Evolutionary conservation across 2,888 invertebrate genomes (phyloP), one percentile per base, ranked within the genome.

Genomic region (Sphinx pinastri): DNA sequence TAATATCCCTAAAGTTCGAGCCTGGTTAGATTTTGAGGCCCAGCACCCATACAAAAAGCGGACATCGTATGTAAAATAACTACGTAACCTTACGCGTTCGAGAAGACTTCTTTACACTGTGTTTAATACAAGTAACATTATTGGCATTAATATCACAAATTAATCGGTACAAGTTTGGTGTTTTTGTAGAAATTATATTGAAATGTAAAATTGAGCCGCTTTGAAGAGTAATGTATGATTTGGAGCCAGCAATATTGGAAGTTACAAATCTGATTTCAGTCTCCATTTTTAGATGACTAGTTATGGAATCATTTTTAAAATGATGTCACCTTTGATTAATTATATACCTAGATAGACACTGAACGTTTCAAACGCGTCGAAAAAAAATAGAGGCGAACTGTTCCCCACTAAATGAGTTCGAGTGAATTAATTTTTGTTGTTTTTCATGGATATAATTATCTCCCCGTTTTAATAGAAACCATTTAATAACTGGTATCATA

Each of bases 91-190:
- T 87, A 89, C 84, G 72, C 74, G 77, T 82, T 83, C 81, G 84
- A 88, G 88, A 87, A 89, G 90, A 72, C 72, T 76, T 76, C 77
- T 71, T 67, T 70, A 80, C 81, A 86, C 83, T 83, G 80, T 83
- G 80, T 81, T 74, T 75, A 78, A 78, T 11, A 19, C 19, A 8
- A 54, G n/a, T 16, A 25, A 54, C 16, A 8, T 81, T 89, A 89
- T 90, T 91, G 89, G 89, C 89, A 90, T 88, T 88, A 87, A 86
- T 91, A 90, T 91, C 88, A 91, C 90, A 91, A 91, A 90, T 86
- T 76, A 91, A 90, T 88, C 85, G 14, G 54, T 89, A 88, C 38
- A 38, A 38, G 38, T 87, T 87, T 82, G 79, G 82, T 67, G 67
- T 55, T 55, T 51, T 55, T 55, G 68, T 8, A 63, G 59, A 58